Evolutionary conservation across 1,140 invertebrate genomes (phyloP).

Genomic region (Drosophila triauraria): DNA sequence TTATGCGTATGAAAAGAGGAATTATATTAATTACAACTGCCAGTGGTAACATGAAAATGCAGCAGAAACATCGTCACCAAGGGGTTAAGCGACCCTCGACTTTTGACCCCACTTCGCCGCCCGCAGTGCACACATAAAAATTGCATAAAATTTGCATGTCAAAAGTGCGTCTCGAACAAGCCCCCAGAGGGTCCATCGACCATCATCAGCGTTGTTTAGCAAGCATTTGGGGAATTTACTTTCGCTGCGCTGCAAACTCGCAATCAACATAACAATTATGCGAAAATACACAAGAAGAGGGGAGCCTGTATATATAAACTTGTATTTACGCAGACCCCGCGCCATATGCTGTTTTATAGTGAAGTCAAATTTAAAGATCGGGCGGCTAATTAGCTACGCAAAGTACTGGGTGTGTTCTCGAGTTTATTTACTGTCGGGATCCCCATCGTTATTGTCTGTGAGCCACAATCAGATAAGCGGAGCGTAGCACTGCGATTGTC

Average conservation of each 20-base stretch:
- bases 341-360: constrained; percentile 56
- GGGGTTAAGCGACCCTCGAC: constrained; percentile 35
- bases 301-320: background rate
- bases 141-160: constrained; percentile 82
- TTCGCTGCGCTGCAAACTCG: constrained; percentile 65
- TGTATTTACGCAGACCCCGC: background rate
- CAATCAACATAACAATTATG: constrained; percentile 83
- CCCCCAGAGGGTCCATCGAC: background rate
- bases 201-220: constrained; percentile 54
- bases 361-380: constrained; percentile 64
- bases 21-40: constrained; percentile 80
- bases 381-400: constrained; percentile 68
- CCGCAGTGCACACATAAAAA: constrained; percentile 31
- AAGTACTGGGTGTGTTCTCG: background rate
- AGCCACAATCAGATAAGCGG: constrained; percentile 65
- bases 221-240: constrained; percentile 54
- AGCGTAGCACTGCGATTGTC: constrained; percentile 69
- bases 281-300: constrained; percentile 7
- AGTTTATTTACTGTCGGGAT: background rate
- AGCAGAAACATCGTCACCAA: constrained; percentile 41
- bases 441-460: constrained; percentile 68
- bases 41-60: constrained; percentile 43
- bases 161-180: constrained; percentile 71
- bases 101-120: background rate
- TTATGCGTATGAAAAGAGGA: constrained; percentile 77